These are phyloP conservation scores for Romanogobio albipinnatus DNA, from an alignment of 2,113 vertebrate species.

Conservation along the genomic window DNA sequence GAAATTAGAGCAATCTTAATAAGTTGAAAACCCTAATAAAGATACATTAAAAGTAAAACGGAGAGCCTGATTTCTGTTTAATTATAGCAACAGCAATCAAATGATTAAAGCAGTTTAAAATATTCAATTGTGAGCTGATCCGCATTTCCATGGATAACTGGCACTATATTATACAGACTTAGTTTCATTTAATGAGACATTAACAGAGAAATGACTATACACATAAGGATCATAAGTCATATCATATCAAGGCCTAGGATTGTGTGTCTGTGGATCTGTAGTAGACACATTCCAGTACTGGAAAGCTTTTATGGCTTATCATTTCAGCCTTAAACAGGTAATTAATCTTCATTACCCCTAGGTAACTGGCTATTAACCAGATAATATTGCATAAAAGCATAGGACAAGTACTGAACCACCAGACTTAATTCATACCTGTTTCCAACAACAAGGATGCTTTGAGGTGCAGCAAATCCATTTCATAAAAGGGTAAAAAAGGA, in stretches of 20 bases:
- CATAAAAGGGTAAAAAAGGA: conserved; percentile 49
- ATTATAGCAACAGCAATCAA: not conserved
- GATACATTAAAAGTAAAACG: conserved; percentile 39
- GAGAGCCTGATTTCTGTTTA: not conserved
- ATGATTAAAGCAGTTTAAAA: not conserved
- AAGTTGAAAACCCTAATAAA: conserved; percentile 36
- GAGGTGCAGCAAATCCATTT: conserved; percentile 64
- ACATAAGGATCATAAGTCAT: not conserved
- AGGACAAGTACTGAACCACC: not conserved
- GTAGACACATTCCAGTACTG: not conserved
- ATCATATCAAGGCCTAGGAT: not conserved
- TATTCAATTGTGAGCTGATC: not conserved
- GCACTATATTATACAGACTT: not conserved
- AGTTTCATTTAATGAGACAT: not conserved
- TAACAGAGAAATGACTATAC: not conserved
- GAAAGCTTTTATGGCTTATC: not conserved
- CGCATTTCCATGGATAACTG: not conserved
- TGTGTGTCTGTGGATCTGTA: not conserved
- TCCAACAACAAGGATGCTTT: conserved; percentile 63
- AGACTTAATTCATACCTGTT: conserved; percentile 66
- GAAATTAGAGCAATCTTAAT: conserved; percentile 46
- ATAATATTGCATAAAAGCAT: not conserved
- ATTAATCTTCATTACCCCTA: not conserved
- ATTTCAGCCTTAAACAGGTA: not conserved
- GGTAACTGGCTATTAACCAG: not conserved